Base-by-base conservation (phyloP, 1,140 invertebrate species). In the Myzus persicae region DNA sequence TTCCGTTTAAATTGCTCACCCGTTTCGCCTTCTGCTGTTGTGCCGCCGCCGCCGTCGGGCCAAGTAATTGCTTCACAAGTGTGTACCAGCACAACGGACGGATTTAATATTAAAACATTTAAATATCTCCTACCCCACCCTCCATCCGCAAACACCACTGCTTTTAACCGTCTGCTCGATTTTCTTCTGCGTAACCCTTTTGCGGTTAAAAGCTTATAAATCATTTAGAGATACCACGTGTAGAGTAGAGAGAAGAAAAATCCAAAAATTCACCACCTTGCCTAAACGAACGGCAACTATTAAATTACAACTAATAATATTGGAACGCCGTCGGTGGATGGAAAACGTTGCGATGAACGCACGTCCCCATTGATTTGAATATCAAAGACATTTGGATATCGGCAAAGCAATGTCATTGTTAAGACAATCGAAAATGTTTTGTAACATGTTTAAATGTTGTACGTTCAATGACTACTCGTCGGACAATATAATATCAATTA, bases 21-120 rank as follows among this genome's bases (percentile, higher is more conserved):
- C 48, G 88, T 24, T 90, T 90, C 89, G 51, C 51, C 89, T 90
- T 59, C 51, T 90, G 89, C 46, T 54, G 87, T 54, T 89, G 24
- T 42, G 87, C 89, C 51, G 38, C 11, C 48, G 87, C 40, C 51
- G 51, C 26, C 88, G 48, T 54, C 46, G 48, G 87, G 46, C 51
- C 89, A 51, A 90, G 89, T 90, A 90, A 90, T 90, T 90, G 89
- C 89, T 59, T 90, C 89, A 42, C 89, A 67, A 90, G 89, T 90
- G 89, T 42, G 89, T 90, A 67, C 89, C 51, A 67, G 51, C 89
- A 90, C 51, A 31, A 90, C 54, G 89, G 89, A 90, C 36, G 26
- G 51, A 90, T 90, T 90, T 90, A 90, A 90, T 90, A 90, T 90
- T 90, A 90, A 90, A 90, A 90, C 89, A 67, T 90, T 90, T 90